Evolutionary conservation across 2,797 vertebrate genomes (phyloP), one percentile per base, ranked within the genome.

Genomic region (Pseudochirops corinnae): DNA sequence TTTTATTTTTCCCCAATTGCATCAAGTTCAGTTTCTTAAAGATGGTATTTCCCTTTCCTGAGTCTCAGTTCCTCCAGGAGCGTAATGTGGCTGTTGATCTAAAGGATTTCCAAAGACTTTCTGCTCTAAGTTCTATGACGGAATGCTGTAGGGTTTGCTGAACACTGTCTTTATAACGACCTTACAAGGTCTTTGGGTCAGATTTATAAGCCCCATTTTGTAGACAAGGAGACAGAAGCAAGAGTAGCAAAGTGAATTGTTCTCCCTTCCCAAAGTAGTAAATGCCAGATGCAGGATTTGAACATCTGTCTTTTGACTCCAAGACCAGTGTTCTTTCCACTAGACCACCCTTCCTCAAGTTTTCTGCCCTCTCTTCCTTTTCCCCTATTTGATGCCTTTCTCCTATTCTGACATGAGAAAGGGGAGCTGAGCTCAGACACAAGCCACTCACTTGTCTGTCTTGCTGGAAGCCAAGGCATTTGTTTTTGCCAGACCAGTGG

Each of bases 401-500:
- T 67, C 4, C n/a, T 82, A 5, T 39, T 74, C 33, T 74, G 33
- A 74, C 16, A 1, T 21, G n/a, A 82, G 18, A 24, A 82, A 39
- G n/a, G 62, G 67, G 21, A 46, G n/a, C 21, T 82, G 18, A 2
- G 18, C n/a, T 82, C 21, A 24, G 6, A 74, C 21, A 3, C 67
- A 21, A 82, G 67, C 16, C n/a, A 46, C n/a, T 46, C n/a, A 21
- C 67, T 82, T 46, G n/a, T 46, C n/a, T 82, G n/a, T 24, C n/a
- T 46, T 46, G 18, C n/a, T 82, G 67, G 62, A 39, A 82, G 67
- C 67, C 29, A 31, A 9, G 6, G 67, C n/a, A 46, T 82, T 82
- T 82, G 67, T 82, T 82, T 82, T 82, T 82, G 67, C 18, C 67
- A 82, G 67, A 82, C 67, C 46, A 82, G 67, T 82, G n/a, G 67